Conservation (phyloP, 2,113 vertebrate genomes). For the Menidia beryllina region DNA sequence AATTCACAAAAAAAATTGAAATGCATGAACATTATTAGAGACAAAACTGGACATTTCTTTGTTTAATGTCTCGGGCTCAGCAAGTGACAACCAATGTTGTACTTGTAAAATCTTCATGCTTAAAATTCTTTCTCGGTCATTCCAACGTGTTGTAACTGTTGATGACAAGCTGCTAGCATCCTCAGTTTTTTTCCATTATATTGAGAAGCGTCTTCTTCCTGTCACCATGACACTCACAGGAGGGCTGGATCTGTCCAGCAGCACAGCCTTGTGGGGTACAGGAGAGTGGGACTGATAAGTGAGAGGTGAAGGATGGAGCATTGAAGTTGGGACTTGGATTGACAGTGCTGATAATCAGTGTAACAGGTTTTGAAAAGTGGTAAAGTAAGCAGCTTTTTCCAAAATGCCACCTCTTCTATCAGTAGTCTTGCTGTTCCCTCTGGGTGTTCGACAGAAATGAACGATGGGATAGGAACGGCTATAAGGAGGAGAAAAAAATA, state of each 20-base stretch:
- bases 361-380: constrained; percentile 68
- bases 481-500: constrained; percentile 25
- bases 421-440: constrained; percentile 8
- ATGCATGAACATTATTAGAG: no score
- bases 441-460: constrained; percentile 35
- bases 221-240: constrained; percentile 45
- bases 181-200: constrained; percentile 23
- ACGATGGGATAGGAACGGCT: constrained; percentile 4
- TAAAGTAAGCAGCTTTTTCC: constrained; percentile 63
- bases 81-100: no score
- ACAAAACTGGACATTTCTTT: no score
- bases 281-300: constrained; percentile 31
- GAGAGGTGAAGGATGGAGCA: neutral
- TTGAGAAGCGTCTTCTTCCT: constrained; percentile 47
- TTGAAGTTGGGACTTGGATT: constrained; percentile 59
- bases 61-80: no score
- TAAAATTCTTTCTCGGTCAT: no score
- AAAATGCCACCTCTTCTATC: constrained; percentile 34
- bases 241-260: constrained; percentile 53
- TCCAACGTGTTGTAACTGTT: no score
- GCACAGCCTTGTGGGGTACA: constrained; percentile 49
- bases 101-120: no score
- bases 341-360: constrained; percentile 73
- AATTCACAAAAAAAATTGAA: no score
- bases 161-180: no score